A percentile compares a stretch with the other conserved stretches of the same genome.
phyloP scores from a whole-genome alignment of 2,888 invertebrate genomes.

The Rhogogaster chlorosoma region DNA sequence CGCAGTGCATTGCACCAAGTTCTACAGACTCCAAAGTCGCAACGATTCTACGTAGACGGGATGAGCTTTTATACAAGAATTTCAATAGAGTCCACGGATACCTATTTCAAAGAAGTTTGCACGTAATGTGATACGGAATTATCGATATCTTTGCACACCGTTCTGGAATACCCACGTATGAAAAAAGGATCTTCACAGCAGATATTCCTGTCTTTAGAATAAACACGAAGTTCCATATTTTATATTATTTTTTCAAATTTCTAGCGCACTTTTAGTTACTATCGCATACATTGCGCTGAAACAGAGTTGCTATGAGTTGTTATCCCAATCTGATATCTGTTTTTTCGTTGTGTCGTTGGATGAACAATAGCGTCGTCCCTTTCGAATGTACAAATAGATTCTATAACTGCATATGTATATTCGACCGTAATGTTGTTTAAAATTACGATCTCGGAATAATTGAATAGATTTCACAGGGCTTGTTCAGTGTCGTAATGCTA shows the following conservation, averaged over 20 bases:
- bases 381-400: background rate
- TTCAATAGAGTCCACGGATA: background rate
- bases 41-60: background rate
- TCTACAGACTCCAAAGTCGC: background rate
- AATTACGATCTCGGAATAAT: background rate
- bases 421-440: background rate
- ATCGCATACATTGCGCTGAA: background rate
- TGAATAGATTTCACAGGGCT: background rate
- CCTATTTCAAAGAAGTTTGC: background rate
- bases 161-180: too few relatives aligned
- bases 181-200: background rate
- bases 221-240: background rate
- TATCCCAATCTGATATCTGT: background rate
- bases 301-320: constrained; percentile 19
- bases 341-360: background rate
- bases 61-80: background rate
- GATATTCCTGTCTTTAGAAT: background rate
- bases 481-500: background rate
- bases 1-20: background rate
- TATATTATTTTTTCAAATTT: background rate
- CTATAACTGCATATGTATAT: background rate
- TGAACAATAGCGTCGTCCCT: background rate
- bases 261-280: background rate
- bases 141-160: background rate
- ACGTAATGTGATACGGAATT: background rate